Percentiles rank a stretch among this genome's conserved stretches.
phyloP scores from a whole-genome alignment of 2,797 vertebrate species.

The Balearica regulorum region DNA sequence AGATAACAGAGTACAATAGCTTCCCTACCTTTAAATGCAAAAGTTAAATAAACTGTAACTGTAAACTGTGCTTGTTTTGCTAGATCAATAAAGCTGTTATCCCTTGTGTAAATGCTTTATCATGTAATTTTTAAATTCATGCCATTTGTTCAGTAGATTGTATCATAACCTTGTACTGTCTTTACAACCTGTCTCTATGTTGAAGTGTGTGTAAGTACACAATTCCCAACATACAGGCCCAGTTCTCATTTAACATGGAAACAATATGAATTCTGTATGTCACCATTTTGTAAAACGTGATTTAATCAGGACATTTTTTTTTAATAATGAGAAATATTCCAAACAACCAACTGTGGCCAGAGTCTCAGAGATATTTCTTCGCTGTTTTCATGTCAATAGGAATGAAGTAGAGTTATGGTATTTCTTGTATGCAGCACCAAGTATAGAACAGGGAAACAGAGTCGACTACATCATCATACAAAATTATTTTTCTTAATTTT shows the following conservation, averaged over 20 bases:
- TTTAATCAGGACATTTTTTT: neutral
- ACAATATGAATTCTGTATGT: accelerated
- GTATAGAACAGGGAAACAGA: neutral
- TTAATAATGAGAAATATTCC: neutral
- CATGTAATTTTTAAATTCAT: neutral
- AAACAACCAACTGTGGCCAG: neutral
- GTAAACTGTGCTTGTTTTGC: neutral
- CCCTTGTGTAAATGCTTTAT: neutral
- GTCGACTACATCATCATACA: neutral
- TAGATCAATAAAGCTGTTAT: neutral
- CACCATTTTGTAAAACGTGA: neutral
- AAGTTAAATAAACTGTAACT: neutral
- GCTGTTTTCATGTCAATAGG: neutral
- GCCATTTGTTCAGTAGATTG: neutral
- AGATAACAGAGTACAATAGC: neutral
- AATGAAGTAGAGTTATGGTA: neutral
- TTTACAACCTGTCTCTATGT: neutral
- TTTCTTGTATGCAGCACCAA: accelerated
- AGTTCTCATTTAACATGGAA: neutral
- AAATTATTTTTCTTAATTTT: neutral
- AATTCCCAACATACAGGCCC: neutral
- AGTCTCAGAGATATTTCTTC: neutral
- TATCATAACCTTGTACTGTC: neutral
- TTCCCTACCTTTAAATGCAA: neutral
- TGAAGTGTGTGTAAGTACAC: neutral